A percentile compares a stretch with the other conserved stretches of the same genome.
Conservation (phyloP, 2,113 vertebrate genomes). For the Oenanthe melanoleuca region DNA sequence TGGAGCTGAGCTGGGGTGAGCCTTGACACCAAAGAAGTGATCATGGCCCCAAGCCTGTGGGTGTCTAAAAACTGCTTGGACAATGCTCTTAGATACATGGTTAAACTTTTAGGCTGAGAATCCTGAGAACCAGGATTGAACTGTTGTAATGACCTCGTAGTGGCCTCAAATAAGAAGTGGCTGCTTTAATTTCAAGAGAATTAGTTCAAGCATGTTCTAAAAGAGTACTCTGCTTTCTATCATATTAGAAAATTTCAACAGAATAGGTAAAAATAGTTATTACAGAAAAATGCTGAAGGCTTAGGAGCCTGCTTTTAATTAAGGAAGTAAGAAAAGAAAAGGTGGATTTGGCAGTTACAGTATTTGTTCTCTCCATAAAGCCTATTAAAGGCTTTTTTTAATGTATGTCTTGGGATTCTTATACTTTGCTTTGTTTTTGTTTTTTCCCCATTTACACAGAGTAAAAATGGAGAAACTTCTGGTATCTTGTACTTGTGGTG, state of each 20-base stretch:
- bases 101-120: background rate
- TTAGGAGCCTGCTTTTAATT: background rate
- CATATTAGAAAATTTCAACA: background rate
- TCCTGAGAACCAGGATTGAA: background rate
- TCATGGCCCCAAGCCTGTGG: background rate
- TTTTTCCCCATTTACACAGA: background rate
- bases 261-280: background rate
- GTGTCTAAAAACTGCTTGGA: background rate
- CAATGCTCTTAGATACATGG: fast-evolving
- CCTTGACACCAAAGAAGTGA: background rate
- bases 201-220: background rate
- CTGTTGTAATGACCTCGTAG: background rate
- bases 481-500: background rate
- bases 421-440: background rate
- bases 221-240: background rate
- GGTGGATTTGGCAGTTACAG: background rate
- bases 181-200: background rate
- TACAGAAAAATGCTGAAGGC: background rate
- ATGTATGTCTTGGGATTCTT: background rate
- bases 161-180: background rate
- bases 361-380: background rate
- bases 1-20: background rate
- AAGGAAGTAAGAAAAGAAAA: background rate
- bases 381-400: background rate
- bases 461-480: background rate